A percentile compares a stretch with the other conserved stretches of the same genome.
Evolutionary conservation across 2,888 invertebrate species (phyloP).

Genomic region (Creontiades dilutus): DNA sequence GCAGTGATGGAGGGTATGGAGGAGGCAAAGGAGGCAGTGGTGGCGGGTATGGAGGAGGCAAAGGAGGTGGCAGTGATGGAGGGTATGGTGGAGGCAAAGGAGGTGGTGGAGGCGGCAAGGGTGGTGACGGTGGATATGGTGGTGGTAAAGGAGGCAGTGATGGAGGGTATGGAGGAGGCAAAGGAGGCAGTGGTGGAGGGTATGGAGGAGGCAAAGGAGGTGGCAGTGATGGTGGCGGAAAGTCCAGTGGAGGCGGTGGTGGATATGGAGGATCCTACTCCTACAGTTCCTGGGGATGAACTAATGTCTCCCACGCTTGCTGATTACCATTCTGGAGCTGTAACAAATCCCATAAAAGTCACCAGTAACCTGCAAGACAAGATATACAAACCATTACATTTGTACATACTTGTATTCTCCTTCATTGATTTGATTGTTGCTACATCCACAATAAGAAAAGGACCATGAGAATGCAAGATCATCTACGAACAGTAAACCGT

Average conservation of each 20-base stretch:
- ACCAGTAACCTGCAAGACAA: too few species aligned
- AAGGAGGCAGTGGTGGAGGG: slow-evolving; percentile 33
- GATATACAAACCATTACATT: too few species aligned
- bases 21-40: neutral
- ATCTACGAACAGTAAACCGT: too few species aligned
- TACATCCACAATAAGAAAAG: too few species aligned
- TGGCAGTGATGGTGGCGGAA: too few species aligned
- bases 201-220: neutral
- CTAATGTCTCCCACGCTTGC: too few species aligned
- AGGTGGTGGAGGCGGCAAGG: neutral
- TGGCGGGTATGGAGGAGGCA: neutral
- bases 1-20: slow-evolving; percentile 10
- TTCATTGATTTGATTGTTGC: too few species aligned
- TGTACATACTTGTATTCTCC: too few species aligned
- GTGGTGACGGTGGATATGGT: neutral
- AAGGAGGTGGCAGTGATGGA: slow-evolving; percentile 13
- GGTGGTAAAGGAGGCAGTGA: neutral
- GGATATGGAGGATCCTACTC: neutral
- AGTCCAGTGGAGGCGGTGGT: neutral
- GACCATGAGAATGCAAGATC: too few species aligned
- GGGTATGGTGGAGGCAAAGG: neutral
- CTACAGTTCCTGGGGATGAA: too few species aligned
- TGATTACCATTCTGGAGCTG: too few species aligned
- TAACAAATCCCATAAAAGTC: too few species aligned
- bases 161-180: slow-evolving; percentile 23